phyloP scores from a whole-genome alignment of 2,888 invertebrate species.

The Xestobium rufovillosum region DNA sequence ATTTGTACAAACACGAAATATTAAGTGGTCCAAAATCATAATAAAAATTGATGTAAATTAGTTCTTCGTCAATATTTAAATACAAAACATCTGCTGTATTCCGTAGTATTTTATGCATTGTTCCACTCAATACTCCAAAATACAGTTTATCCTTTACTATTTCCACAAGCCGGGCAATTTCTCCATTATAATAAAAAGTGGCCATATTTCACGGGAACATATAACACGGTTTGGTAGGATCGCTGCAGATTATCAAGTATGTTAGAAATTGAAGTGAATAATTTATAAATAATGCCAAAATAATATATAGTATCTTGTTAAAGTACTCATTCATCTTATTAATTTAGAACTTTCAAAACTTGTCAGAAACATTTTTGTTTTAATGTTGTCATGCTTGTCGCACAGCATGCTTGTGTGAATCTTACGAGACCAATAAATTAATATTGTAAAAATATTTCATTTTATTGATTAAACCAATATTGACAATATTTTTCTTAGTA shows the following conservation, averaged over 20 bases:
- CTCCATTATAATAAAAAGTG: slow-evolving; percentile 18
- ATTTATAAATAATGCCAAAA: slow-evolving; percentile 14
- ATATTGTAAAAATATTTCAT: no score
- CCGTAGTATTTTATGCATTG: slow-evolving; percentile 54
- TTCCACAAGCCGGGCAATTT: slow-evolving; percentile 37
- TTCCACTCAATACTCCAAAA: slow-evolving; percentile 63
- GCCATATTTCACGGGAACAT: slow-evolving; percentile 11
- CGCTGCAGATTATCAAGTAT: slow-evolving; percentile 6
- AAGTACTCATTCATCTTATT: slow-evolving; percentile 13
- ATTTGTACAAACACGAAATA: slow-evolving; percentile 76
- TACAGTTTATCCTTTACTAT: slow-evolving; percentile 51
- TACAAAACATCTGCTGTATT: slow-evolving; percentile 64
- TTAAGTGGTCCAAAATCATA: slow-evolving; percentile 87
- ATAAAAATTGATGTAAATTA: slow-evolving; percentile 77
- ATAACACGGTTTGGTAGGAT: slow-evolving; percentile 8
- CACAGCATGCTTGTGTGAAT: no score
- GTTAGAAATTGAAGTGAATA: slow-evolving; percentile 11
- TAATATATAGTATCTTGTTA: slow-evolving; percentile 15
- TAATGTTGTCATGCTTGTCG: no score
- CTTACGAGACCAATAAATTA: no score
- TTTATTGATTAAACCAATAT: no score
- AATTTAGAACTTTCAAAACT: slow-evolving; percentile 4
- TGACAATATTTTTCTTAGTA: no score
- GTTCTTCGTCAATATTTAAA: slow-evolving; percentile 70
- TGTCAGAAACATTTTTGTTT: background rate